Base-by-base conservation (phyloP, 2,797 vertebrate species). In the Petrocephalus sullivani region DNA sequence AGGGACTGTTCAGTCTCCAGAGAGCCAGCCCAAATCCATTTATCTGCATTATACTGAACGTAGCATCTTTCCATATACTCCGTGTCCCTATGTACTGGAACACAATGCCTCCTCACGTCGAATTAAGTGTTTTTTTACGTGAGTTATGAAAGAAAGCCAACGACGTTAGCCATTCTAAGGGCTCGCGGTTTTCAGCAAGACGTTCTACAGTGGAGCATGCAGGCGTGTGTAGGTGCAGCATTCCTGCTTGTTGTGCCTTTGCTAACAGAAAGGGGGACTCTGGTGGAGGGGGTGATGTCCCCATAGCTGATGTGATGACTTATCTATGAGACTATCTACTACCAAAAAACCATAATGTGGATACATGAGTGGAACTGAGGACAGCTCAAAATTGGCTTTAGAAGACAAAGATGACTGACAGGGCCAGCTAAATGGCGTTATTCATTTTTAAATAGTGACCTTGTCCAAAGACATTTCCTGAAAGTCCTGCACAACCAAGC, bases 331-430 rank as follows among this genome's bases (percentile, higher is more conserved):
- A 49, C 16, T 83, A 46, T 16, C 71, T 46, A 46, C 33, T 41
- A 78, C 81, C 56, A 23, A 64, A 61, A 84, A 88, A 3, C 81
- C 21, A 53, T 85, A 60, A 84, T 75, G 89, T 85, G 33, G 82
- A 60, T 14, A 37, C 46, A 21, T 64, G 64, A 49, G 33, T 86
- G 61, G 41, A 84, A 87, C 64, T 85, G 83, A 46, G n/a, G 37
- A 41, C 57, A 91, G 92, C 92, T 90, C 92, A 92, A 91, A 90
- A 93, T 92, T 89, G 90, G 91, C 46, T 33, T 84, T 88, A 88
- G 46, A 81, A 85, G 57, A 88, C 16, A 12, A 41, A 9, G 57
- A 85, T 85, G 49, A 67, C 82, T 84, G 85, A 78, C 54, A 81
- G 88, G 57, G 60, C 75, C 33, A 87, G 51, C 71, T 37, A 81